Conservation (phyloP, 2,113 vertebrate species). For the Vidua chalybeata region DNA sequence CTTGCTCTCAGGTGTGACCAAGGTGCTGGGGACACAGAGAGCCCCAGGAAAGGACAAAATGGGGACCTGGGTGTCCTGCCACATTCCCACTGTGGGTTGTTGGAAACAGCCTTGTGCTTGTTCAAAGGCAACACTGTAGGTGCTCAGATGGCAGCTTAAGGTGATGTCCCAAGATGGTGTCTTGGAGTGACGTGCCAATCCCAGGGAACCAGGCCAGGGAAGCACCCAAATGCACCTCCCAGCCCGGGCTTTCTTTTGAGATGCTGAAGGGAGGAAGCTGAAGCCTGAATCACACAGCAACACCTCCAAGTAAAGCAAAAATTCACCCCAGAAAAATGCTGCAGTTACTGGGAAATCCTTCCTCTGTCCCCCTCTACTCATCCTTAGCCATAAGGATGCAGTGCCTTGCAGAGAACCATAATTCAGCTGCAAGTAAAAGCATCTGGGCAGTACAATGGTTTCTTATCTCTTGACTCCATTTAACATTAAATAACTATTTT, state of each 20-base stretch:
- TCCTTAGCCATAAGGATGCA: neutral
- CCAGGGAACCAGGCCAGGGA: neutral
- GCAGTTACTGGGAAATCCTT: neutral
- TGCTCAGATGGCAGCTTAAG: neutral
- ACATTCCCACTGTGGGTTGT: rapidly evolving
- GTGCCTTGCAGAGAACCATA: neutral
- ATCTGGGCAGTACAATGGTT: neutral
- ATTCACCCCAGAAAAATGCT: neutral
- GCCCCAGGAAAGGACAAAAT: neutral
- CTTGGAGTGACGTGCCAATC: neutral
- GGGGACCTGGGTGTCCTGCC: neutral
- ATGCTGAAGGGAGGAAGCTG: neutral
- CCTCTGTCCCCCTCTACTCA: neutral
- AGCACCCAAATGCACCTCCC: neutral
- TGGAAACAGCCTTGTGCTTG: neutral
- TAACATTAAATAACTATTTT: neutral
- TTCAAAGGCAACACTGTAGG: neutral
- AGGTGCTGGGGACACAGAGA: neutral
- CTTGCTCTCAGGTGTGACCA: neutral
- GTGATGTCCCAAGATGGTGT: neutral
- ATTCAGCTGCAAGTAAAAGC: neutral
- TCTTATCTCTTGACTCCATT: neutral
- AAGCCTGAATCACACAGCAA: neutral
- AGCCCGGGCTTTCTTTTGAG: neutral
- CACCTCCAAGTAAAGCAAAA: neutral